phyloP scores from a whole-genome alignment of 2,888 invertebrate genomes.

The Bruchidius siliquastri region DNA sequence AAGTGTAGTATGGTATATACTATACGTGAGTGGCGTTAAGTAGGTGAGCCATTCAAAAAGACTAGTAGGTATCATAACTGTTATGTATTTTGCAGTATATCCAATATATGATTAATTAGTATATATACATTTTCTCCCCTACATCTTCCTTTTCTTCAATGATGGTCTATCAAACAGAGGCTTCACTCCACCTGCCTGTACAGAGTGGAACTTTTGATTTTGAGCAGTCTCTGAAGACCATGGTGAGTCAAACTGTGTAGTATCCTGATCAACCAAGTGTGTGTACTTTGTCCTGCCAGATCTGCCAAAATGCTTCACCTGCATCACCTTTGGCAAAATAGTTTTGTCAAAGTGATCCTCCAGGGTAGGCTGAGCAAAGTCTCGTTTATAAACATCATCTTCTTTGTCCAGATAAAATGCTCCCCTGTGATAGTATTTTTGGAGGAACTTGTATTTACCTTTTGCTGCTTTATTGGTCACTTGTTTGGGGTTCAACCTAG shows the following conservation, averaged over 20 bases:
- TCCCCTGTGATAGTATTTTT: constrained; percentile 99
- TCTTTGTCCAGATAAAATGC: constrained; percentile 96
- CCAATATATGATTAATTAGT: not conserved
- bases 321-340: constrained; percentile 98
- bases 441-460: constrained; percentile 98
- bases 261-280: constrained; percentile 98
- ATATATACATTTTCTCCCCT: not conserved
- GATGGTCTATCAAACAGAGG: constrained; percentile 89
- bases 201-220: constrained; percentile 80
- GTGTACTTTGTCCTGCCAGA: constrained; percentile 99
- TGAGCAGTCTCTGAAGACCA: constrained; percentile 92
- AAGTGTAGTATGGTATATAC: too few species aligned
- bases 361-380: constrained; percentile 59
- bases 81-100: too few species aligned
- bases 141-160: constrained; percentile 53
- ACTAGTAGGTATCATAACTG: too few species aligned
- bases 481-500: constrained; percentile 79
- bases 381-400: constrained; percentile 64
- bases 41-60: too few species aligned
- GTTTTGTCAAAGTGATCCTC: constrained; percentile 99
- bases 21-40: too few species aligned
- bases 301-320: constrained; percentile 99
- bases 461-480: constrained; percentile 93
- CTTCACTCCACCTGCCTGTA: constrained; percentile 89
- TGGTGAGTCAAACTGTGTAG: constrained; percentile 95